Base-by-base conservation (phyloP, 2,888 invertebrate genomes). In the Tenthredo scrophulariae region DNA sequence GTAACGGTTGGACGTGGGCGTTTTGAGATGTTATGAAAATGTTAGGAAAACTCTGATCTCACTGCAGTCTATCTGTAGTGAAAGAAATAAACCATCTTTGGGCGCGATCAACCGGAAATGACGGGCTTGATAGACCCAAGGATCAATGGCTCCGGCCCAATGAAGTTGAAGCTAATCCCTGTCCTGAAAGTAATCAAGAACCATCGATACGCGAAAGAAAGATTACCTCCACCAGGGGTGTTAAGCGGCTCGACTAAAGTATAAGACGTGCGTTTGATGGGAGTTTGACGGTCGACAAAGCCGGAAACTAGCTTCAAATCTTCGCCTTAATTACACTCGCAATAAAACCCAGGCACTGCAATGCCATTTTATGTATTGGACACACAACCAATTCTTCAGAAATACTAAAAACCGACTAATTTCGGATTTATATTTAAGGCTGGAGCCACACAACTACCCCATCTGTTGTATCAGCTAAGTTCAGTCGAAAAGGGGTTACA, bases 131-230 rank as follows among this genome's bases (percentile, higher is more conserved):
- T 77, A 50, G 77, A 77, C 77, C 29, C 29, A 10, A 29, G 77
- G 54, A 77, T 77, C 77, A 77, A 77, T 77, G 54, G 54, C 46
- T 33, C 18, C 29, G 77, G 54, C 7, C 50, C 77, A 77, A 77
- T 54, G 77, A 77, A 77, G 77, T 77, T 33, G 77, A 77, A 77
- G 77, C 29, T 77, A 54, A 77, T 80, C 80, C 58, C 58, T 80
- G 58, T 80, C 80, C 58, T 15, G 80, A 80, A 80, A 80, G 80
- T 80, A 80, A 80, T 80, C 58, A 80, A 80, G 80, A 80, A 80
- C 62, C 62, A 40, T 80, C 50, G 80, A 58, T 62, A 40, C 58
- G 62, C 18, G 80, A 80, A 62, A 58, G 80, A 80, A 80, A 62
- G 50, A 80, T 62, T 50, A 80, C 62, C 22, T 37, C 13, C 1